Base-by-base conservation (phyloP, 2,113 vertebrate species). In the Neolamprologus variostigma region DNA sequence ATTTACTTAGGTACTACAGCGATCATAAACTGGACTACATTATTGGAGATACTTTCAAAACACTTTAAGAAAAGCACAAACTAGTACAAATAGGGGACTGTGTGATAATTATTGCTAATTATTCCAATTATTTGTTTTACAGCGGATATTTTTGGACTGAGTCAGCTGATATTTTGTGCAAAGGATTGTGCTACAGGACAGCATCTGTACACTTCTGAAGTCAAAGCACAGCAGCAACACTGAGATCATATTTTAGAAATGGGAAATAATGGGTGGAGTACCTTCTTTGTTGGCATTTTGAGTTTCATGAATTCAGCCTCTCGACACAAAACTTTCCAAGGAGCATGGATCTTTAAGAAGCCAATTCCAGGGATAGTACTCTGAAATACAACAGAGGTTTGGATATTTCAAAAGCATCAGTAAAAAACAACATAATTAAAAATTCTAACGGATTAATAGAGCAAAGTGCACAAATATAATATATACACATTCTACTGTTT, bases 231-330 rank as follows among this genome's bases (percentile, higher is more conserved):
- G 12, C 37, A 26, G 13, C 66, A 26, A 47, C 40, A 73, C 14
- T 14, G 50, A 37, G 61, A 7, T 21, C 10, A 11, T 16, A 14
- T 45, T n/a, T 66, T 19, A 84, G 7, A 35, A 37, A 45, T 40
- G 2, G 16, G n/a, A 3, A 17, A 4, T 79, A 23, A 55, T 23
- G 1, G 10, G 6, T 9, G 11, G 2, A 55, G 35, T 80, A 99
- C 99, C 97, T 99, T 99, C 94, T 97, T 99, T 2, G 99, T 99
- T 2, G 98, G 98, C 98, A 99, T 99, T 95, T 99, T 99, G 47
- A 99, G 97, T 84, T 99, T 99, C 95, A 99, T 96, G 91, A 99
- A 99, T 93, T 99, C 99, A 1, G 99, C 99, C 87, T 99, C 99
- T 86, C 99, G 96, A 94, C 98, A 99, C 19, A 99, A 95, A 3